phyloP scores from a whole-genome alignment of 2,888 invertebrate species.

The Rotaria socialis region DNA sequence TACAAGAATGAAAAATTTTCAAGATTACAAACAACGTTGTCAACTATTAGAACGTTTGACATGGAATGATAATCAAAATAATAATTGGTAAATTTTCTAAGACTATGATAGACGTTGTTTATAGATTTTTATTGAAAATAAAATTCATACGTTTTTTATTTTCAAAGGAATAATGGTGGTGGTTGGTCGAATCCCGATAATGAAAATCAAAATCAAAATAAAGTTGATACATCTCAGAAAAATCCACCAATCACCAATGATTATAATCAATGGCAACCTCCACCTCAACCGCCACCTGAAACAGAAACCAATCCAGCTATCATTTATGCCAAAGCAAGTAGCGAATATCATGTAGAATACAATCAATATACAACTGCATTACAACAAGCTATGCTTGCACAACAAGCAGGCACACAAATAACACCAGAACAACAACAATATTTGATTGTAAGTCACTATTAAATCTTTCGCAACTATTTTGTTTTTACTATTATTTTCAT shows the following conservation, averaged over 20 bases:
- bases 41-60: not conserved
- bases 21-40: not conserved
- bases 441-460: not conserved
- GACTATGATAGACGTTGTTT: too few species aligned
- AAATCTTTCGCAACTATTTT: too few species aligned
- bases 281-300: not conserved
- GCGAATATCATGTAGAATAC: constrained; percentile 13
- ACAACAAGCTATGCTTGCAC: not conserved
- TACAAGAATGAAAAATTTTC: constrained; percentile 1
- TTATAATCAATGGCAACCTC: not conserved
- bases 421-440: constrained; percentile 18
- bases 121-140: too few species aligned
- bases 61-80: not conserved
- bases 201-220: constrained; percentile 16
- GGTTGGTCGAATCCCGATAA: not conserved
- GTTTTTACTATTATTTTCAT: not conserved
- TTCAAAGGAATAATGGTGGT: not conserved
- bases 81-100: not conserved
- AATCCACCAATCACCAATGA: not conserved
- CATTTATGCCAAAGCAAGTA: constrained; percentile 3
- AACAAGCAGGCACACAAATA: constrained; percentile 1
- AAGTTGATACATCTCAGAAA: not conserved
- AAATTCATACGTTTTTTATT: not conserved
- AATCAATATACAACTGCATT: constrained; percentile 31
- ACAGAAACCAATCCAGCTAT: not conserved